phyloP scores from a whole-genome alignment of 2,888 invertebrate species.

The Torymus auratus region DNA sequence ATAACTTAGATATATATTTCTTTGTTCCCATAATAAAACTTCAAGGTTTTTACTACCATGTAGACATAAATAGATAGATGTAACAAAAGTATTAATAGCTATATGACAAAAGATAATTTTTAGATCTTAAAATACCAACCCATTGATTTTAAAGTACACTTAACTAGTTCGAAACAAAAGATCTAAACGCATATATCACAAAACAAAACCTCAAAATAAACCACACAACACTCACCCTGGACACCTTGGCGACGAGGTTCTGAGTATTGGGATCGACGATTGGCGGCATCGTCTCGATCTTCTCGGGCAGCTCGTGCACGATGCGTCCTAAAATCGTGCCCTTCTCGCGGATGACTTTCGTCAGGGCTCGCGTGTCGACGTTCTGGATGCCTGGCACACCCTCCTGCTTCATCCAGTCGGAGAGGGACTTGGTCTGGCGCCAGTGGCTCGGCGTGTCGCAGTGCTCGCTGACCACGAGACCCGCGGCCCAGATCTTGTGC shows the following conservation, averaged over 20 bases:
- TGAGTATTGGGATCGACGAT: constrained; percentile 90
- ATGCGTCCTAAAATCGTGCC: constrained; percentile 90
- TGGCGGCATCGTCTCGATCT: constrained; percentile 64
- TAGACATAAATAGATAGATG: too few species aligned
- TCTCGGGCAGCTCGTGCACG: constrained; percentile 61
- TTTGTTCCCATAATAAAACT: too few species aligned
- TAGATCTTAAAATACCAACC: too few species aligned
- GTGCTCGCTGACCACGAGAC: constrained; percentile 92
- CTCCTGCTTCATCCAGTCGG: constrained; percentile 89
- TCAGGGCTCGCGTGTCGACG: constrained; percentile 94
- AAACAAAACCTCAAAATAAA: too few species aligned
- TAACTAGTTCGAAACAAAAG: too few species aligned
- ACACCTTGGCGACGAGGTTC: constrained; percentile 95
- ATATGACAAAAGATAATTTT: too few species aligned
- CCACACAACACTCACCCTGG: constrained; percentile 74
- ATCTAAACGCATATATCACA: too few species aligned
- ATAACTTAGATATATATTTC: too few species aligned
- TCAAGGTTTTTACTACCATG: too few species aligned
- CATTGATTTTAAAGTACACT: too few species aligned
- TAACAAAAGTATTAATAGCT: too few species aligned
- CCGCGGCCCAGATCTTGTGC: constrained; percentile 92
- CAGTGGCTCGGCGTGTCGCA: constrained; percentile 94
- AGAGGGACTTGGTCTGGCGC: constrained; percentile 88
- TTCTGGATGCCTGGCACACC: constrained; percentile 93
- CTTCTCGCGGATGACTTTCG: constrained; percentile 92